These are phyloP conservation scores for Alentia gelatinosa DNA, from an alignment of 2,888 invertebrate species.

Conservation along the genomic window DNA sequence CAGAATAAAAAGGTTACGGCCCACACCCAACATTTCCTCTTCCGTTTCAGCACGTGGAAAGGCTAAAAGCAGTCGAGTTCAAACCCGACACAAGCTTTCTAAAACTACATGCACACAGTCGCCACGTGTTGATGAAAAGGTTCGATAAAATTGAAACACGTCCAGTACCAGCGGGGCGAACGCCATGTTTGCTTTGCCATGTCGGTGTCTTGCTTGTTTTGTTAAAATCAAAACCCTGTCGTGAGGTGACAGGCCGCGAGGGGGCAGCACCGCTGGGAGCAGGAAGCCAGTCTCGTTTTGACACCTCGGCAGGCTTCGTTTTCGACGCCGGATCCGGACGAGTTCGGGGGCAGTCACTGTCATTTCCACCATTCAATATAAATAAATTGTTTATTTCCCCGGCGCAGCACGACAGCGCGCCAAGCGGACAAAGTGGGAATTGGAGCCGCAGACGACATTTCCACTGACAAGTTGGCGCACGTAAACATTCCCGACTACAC, in stretches of 20 bases:
- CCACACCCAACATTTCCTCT: no score
- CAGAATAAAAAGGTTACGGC: no score
- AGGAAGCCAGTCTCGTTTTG: no score
- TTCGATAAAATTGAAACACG: constrained; percentile 3
- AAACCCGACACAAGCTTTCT: neutral
- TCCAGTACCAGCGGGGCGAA: neutral
- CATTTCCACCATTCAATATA: constrained; percentile 29
- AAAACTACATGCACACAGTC: neutral
- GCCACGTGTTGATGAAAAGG: neutral
- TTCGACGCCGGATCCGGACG: no score
- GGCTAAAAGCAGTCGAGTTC: no score
- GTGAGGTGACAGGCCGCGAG: constrained; percentile 37
- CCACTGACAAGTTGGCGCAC: neutral
- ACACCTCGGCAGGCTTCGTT: no score
- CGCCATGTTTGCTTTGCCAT: neutral
- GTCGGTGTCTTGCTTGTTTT: neutral
- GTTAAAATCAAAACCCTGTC: constrained; percentile 25
- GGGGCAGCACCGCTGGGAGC: neutral
- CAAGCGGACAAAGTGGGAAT: constrained; percentile 20
- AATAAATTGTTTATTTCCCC: constrained; percentile 45
- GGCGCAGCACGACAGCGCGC: constrained; percentile 15
- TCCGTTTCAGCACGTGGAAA: no score
- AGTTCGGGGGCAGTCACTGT: neutral
- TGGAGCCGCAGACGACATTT: neutral
- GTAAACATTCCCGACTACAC: neutral